A percentile compares a stretch with the other conserved stretches of the same genome.
Conservation (phyloP, 1,140 invertebrate genomes). For the Pissodes strobi region DNA sequence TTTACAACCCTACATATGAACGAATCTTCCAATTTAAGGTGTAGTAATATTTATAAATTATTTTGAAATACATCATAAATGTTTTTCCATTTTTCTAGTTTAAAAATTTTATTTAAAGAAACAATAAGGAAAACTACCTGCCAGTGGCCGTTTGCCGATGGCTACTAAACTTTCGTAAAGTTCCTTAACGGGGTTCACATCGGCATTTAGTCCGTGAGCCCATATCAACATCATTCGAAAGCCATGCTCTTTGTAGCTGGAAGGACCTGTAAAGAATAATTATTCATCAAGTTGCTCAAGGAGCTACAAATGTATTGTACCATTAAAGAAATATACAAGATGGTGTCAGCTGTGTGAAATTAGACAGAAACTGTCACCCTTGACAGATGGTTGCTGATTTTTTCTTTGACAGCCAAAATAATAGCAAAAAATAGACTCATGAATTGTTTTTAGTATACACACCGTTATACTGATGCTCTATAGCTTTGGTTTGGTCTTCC, state of each 20-base stretch:
- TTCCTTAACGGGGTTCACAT: slow-evolving; percentile 66
- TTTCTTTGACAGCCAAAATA: background rate
- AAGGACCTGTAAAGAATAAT: slow-evolving; percentile 61
- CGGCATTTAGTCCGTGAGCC: slow-evolving; percentile 66
- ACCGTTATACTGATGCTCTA: slow-evolving; percentile 79
- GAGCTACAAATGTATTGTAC: too few relatives aligned
- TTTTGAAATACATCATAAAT: too few relatives aligned
- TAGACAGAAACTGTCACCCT: too few relatives aligned
- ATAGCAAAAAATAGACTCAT: too few relatives aligned
- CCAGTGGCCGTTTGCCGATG: slow-evolving; percentile 66
- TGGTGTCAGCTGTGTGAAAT: too few relatives aligned
- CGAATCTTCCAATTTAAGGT: too few relatives aligned
- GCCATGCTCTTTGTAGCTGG: slow-evolving; percentile 77
- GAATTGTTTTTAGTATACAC: slow-evolving; percentile 32
- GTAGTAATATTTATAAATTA: too few relatives aligned
- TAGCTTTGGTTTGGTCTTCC: slow-evolving; percentile 71
- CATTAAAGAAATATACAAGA: too few relatives aligned
- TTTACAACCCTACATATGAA: too few relatives aligned
- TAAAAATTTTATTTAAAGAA: too few relatives aligned
- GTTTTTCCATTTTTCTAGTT: too few relatives aligned
- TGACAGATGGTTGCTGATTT: too few relatives aligned
- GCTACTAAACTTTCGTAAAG: slow-evolving; percentile 68
- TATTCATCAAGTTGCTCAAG: background rate
- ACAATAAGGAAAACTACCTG: slow-evolving; percentile 47
- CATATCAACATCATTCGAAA: slow-evolving; percentile 74